Evolutionary conservation across 2,888 invertebrate species (phyloP), one percentile per base, ranked within the genome.

Genomic region (Euspilapteryx auroguttella): DNA sequence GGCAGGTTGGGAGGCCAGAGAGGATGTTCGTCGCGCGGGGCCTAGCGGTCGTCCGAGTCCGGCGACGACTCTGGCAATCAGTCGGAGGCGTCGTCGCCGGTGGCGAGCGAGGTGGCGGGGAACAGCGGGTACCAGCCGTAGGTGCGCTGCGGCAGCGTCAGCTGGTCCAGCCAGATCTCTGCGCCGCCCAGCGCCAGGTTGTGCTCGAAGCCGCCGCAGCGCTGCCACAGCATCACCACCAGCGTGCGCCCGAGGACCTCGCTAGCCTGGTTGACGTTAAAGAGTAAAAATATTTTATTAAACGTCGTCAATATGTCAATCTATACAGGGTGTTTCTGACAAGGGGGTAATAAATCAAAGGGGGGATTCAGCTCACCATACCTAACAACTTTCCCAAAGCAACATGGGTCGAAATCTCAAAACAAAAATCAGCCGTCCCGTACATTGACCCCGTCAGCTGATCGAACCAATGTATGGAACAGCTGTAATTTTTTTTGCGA

Each of bases 111-210:
- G 45, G 88, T 87, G 56, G 91, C 89, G 20, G 92, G 90, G 66
- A 92, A 93, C 39, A 95, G 79, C 35, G 91, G 89, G 76, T 94
- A 95, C 94, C 94, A 94, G 37, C 91, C 90, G 45, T 86, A 84
- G 24, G 89, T 88, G 43, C 89, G 81, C 53, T 87, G 86, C 14
- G 89, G 85, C 36, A 93, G 79, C 25, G 87, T 83, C 32, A 94
- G 75, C 46, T 85, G 83, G 59, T 93, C 91, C 37, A 95, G 79
- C 38, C 87, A 83, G 37, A 95, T 85, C 63, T 94, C 91, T 1
- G 86, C 89, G 25, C 93, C 93, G 8, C 94, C 94, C 23, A 94
- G 71, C 24, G 77, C 76, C 24, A 75, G 55, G 53, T 93, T 93
- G 58, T 91, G 91, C 50, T 91, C 90, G 59, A 91, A 91, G 3